Evolutionary conservation across 2,113 vertebrate genomes (phyloP), one percentile per base, ranked within the genome.

Genomic region (human): DNA sequence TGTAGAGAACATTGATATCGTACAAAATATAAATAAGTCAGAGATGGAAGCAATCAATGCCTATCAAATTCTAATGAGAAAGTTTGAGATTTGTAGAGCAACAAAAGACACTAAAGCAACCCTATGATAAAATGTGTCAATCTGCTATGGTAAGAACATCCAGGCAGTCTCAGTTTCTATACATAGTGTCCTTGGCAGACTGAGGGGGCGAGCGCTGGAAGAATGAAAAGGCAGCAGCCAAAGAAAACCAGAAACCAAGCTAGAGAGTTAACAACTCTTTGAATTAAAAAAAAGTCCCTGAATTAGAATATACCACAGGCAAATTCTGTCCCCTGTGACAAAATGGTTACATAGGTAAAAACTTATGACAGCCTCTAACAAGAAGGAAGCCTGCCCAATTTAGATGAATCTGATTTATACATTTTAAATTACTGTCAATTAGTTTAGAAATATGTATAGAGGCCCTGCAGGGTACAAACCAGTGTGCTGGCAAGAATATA

Each of bases 391-490:
- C 23, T 79, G 73, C 52, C 16, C 83, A 64, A 27, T 73, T 93
- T 88, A 86, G 48, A 27, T 50, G 14, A 95, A 82, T 79, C 25
- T 57, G 27, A 97, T 86, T 73, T 64, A 82, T 14, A n/a, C 27
- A 78, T 68, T 82, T 94, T 66, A 94, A 94, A 78, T 50, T 81
- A 61, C 14, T 73, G 22, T 68, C 89, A 84, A 57, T 96, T 95
- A 80, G 70, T 92, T 86, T 90, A 89, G 76, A 96, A 95, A 89
- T 64, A 79, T 50, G 91, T 79, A 76, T 2, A 72, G 55, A 92
- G n/a, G 3, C 45, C 23, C 23, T 84, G 43, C 30, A 73, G 45
- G 30, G 50, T 64, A 75, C 20, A 59, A 78, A 93, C 61, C 23
- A 80, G 22, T 22, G 23, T n/a, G 40, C 52, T 79, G n/a, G 52